Evolutionary conservation across 2,888 invertebrate species (phyloP).

Genomic region (Cheilosia urbana): DNA sequence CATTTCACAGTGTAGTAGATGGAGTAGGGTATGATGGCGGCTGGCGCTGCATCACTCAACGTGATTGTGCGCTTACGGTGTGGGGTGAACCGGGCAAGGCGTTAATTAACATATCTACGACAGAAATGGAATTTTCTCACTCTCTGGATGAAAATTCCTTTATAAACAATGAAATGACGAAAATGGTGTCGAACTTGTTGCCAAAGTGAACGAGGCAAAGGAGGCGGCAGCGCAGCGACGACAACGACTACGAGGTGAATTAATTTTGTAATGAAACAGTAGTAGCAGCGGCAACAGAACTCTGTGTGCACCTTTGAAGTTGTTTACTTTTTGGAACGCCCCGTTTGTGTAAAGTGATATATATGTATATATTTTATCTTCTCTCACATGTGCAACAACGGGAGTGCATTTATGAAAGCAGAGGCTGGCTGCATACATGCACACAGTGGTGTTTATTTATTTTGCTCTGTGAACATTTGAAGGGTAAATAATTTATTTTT

Average conservation of each 20-base stretch:
- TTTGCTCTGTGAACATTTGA: slow-evolving; percentile 51
- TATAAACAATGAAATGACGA: slow-evolving; percentile 75
- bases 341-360: slow-evolving; percentile 57
- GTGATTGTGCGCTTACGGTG: slow-evolving; percentile 2
- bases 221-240: neutral
- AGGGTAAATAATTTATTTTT: slow-evolving; percentile 73
- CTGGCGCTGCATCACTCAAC: slow-evolving; percentile 45
- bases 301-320: slow-evolving; percentile 46
- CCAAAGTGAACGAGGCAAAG: slow-evolving; percentile 25
- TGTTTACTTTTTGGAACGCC: slow-evolving; percentile 62
- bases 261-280: slow-evolving; percentile 59
- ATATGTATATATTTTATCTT: slow-evolving; percentile 1
- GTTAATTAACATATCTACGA: slow-evolving; percentile 75
- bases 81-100: slow-evolving; percentile 41
- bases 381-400: slow-evolving; percentile 58
- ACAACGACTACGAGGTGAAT: slow-evolving; percentile 31
- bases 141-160: slow-evolving; percentile 64
- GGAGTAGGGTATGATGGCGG: slow-evolving; percentile 21
- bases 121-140: slow-evolving; percentile 75
- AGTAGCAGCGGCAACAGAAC: slow-evolving; percentile 22
- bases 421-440: slow-evolving; percentile 8
- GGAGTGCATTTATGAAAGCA: slow-evolving; percentile 50
- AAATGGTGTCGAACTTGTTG: slow-evolving; percentile 73
- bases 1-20: slow-evolving; percentile 35
- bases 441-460: slow-evolving; percentile 59